These are phyloP conservation scores for Orthonyx spaldingii DNA, from an alignment of 2,113 vertebrate species.

Conservation along the genomic window DNA sequence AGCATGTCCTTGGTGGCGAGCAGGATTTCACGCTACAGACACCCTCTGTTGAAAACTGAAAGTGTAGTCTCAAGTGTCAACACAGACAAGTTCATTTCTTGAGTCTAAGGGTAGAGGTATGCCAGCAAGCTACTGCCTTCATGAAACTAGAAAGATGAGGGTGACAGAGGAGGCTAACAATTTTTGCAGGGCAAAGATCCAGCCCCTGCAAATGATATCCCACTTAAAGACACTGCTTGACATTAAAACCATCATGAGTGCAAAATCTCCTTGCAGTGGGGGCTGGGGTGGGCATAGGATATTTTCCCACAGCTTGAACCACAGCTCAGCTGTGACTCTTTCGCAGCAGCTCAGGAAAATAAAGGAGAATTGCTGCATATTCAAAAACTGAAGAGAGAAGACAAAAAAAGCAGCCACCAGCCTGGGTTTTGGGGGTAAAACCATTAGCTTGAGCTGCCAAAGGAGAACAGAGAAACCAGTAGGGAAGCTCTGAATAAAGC, in stretches of 20 bases:
- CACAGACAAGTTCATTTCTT: slow-evolving; percentile 67
- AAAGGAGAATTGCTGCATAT: not conserved
- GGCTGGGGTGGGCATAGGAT: not conserved
- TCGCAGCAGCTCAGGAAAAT: not conserved
- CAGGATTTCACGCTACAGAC: not conserved
- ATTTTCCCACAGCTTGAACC: not conserved
- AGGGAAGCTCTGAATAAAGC: not conserved
- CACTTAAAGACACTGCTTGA: not conserved
- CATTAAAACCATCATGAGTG: not conserved
- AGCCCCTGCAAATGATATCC: not conserved
- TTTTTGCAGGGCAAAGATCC: not conserved
- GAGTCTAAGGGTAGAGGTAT: not conserved
- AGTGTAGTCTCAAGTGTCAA: slow-evolving; percentile 67
- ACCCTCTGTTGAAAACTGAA: not conserved
- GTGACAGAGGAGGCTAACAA: not conserved
- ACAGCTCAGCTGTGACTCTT: not conserved
- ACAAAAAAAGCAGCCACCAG: not conserved
- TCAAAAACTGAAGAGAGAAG: not conserved
- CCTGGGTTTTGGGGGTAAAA: not conserved
- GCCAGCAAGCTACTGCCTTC: not conserved
- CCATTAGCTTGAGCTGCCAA: not conserved
- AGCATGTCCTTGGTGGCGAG: not conserved
- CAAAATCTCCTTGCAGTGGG: not conserved
- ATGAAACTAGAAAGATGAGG: not conserved
- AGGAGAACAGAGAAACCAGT: not conserved